Percentiles rank a stretch among this genome's conserved stretches.
These are phyloP conservation scores for mouse (Mus musculus) DNA, from an alignment of 2,113 vertebrate species.

Conservation along the genomic window DNA sequence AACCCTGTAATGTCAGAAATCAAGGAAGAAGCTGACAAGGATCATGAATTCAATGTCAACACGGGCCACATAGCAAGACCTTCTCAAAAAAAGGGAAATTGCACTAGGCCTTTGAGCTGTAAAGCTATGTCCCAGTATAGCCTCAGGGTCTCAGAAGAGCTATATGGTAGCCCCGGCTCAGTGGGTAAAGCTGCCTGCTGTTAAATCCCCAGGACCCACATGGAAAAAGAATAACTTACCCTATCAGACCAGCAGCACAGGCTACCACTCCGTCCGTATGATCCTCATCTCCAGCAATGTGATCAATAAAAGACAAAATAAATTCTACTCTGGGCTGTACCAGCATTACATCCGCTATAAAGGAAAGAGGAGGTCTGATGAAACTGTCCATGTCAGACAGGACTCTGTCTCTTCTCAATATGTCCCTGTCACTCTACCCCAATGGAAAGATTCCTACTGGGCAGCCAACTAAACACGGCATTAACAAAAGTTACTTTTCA, in stretches of 20 bases:
- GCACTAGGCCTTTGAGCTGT: not conserved
- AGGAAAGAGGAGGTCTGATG: conserved; percentile 13
- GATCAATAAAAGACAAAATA: conserved; percentile 98
- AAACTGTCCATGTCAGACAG: rapidly evolving
- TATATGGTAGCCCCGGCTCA: not conserved
- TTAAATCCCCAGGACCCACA: not conserved
- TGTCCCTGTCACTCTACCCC: not conserved
- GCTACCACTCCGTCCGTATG: conserved; percentile 97
- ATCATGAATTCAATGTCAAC: not conserved
- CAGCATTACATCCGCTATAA: conserved; percentile 98
- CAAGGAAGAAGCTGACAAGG: not conserved
- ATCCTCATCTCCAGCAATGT: conserved; percentile 98
- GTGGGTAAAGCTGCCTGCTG: not conserved
- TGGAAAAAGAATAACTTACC: conserved; percentile 85
- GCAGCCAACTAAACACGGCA: not conserved
- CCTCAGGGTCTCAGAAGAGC: not conserved
- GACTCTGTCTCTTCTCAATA: not conserved
- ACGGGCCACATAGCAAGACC: not conserved
- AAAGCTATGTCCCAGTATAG: not conserved
- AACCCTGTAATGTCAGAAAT: not conserved
- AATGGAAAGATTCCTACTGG: not conserved
- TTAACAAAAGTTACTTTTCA: not conserved
- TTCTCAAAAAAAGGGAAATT: no score
- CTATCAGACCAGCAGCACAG: conserved; percentile 96
- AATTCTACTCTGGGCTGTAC: conserved; percentile 99